Percentiles rank a stretch among this genome's conserved stretches.
Conservation (phyloP, 2,113 vertebrate genomes). For the Oryzias curvinotus region DNA sequence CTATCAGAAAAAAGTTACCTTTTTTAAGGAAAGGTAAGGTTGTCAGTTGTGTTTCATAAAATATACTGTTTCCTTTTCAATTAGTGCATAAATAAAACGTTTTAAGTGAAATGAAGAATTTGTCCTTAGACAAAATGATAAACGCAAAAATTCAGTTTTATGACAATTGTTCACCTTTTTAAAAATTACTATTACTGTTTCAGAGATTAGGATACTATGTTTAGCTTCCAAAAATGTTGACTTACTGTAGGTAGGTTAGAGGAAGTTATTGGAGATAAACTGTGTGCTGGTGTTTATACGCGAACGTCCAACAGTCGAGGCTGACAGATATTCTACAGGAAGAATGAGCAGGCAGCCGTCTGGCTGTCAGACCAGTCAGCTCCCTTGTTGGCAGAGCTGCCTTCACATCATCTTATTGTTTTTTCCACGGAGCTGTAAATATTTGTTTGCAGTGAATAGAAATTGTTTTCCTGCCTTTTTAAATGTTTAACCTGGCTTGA, state of each 20-base stretch:
- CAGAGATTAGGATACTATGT: too few relatives aligned
- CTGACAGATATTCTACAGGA: slow-evolving; percentile 66
- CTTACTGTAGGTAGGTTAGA: slow-evolving; percentile 3
- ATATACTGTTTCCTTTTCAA: too few relatives aligned
- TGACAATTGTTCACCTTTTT: too few relatives aligned
- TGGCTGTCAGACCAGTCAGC: slow-evolving; percentile 63
- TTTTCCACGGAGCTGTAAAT: slow-evolving; percentile 49
- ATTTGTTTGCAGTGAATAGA: slow-evolving; percentile 38
- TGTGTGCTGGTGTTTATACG: slow-evolving; percentile 29
- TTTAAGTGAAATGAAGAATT: too few relatives aligned
- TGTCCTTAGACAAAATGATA: too few relatives aligned
- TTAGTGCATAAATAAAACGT: too few relatives aligned
- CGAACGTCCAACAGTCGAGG: slow-evolving; percentile 45
- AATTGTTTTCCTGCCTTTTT: slow-evolving; percentile 39
- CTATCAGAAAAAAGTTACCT: too few relatives aligned
- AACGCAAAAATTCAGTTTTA: too few relatives aligned
- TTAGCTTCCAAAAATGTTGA: neutral
- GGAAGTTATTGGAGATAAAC: slow-evolving; percentile 48
- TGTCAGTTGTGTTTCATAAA: too few relatives aligned
- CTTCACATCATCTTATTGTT: slow-evolving; percentile 43
- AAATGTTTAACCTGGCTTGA: slow-evolving; percentile 57
- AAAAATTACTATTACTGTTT: too few relatives aligned
- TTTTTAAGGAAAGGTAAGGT: too few relatives aligned
- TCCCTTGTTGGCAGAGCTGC: slow-evolving; percentile 55
- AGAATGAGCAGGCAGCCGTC: slow-evolving; percentile 54